Percentiles rank a stretch among this genome's conserved stretches.
Evolutionary conservation across 2,113 vertebrate species (phyloP).

Genomic region (Vulpes ferrilata): DNA sequence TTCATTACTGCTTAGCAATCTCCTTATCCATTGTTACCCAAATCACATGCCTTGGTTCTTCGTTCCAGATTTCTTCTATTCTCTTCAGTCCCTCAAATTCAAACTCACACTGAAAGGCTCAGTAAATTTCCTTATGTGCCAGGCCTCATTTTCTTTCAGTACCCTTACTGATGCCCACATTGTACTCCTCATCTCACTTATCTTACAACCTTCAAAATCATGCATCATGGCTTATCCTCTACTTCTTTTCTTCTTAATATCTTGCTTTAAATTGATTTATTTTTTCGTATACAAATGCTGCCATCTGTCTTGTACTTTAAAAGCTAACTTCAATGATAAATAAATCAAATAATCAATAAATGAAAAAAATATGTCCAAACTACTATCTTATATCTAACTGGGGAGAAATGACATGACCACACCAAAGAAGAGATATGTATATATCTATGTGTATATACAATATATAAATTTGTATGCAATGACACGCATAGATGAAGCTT

Average conservation of each 20-base stretch:
- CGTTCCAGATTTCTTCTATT: neutral
- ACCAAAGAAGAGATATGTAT: neutral
- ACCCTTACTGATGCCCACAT: neutral
- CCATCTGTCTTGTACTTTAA: neutral
- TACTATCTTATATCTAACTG: neutral
- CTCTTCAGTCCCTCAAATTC: neutral
- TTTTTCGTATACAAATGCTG: conserved; percentile 32
- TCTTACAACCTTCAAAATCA: neutral
- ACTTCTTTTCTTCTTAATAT: neutral
- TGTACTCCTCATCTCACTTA: neutral
- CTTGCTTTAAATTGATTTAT: conserved; percentile 20
- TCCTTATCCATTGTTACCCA: neutral
- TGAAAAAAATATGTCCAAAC: neutral
- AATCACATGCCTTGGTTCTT: neutral
- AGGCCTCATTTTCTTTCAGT: neutral
- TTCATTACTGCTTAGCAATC: neutral
- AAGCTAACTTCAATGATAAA: neutral
- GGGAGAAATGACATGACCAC: neutral
- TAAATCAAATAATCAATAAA: conserved; percentile 27
- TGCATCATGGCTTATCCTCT: neutral
- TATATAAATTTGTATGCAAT: neutral
- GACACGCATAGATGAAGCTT: neutral
- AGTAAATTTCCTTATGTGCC: neutral
- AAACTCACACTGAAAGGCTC: neutral
- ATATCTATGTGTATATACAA: neutral